Percentiles rank a stretch among this genome's conserved stretches.
These are phyloP conservation scores for Epizoanthus scotinus DNA, from an alignment of 92 coral and sea anemone genomes.

Conservation along the genomic window DNA sequence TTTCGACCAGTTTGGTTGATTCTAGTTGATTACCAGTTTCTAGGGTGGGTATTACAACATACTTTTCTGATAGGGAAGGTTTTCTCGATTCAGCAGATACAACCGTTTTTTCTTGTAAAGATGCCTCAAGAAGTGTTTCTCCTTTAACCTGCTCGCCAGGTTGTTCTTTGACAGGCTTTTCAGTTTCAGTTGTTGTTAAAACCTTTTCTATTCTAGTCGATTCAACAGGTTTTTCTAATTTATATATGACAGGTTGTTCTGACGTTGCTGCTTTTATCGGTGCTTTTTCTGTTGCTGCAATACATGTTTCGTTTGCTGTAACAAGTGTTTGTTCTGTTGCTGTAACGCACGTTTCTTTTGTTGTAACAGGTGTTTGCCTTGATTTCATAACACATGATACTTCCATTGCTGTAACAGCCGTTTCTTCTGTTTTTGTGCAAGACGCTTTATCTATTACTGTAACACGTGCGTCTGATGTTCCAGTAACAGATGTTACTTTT, in stretches of 20 bases:
- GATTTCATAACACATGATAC: background rate
- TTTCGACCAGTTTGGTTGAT: background rate
- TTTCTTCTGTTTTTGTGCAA: background rate
- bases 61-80: background rate
- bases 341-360: background rate
- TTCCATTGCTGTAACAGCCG: background rate
- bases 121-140: background rate
- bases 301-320: background rate
- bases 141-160: no score
- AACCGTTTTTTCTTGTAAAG: background rate
- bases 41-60: background rate
- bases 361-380: background rate
- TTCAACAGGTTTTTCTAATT: background rate
- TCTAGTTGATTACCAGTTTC: background rate
- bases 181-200: background rate
- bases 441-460: background rate
- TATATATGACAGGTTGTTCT: background rate
- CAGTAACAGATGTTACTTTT: background rate
- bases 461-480: no score
- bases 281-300: background rate
- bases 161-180: no score
- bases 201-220: background rate
- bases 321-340: background rate
- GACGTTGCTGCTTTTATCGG: background rate
- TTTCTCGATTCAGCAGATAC: background rate